Evolutionary conservation across 2,888 invertebrate species (phyloP).

Genomic region (Drosophila pegasa): DNA sequence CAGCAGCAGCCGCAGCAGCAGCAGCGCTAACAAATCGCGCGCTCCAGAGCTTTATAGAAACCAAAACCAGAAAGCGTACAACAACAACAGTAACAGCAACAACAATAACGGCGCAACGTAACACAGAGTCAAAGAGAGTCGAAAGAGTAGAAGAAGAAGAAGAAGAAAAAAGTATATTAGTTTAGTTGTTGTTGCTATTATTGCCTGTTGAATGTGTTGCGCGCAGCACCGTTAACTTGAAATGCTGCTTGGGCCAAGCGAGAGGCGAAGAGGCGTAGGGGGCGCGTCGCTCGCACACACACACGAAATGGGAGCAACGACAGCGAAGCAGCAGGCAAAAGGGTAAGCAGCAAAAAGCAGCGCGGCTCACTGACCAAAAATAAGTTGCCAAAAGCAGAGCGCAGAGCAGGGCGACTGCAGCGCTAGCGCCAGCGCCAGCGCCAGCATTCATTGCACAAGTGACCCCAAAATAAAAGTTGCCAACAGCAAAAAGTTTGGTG

Average conservation of each 20-base stretch:
- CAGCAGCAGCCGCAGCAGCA: conserved; percentile 32
- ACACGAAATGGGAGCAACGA: conserved; percentile 48
- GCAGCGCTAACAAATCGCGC: conserved; percentile 50
- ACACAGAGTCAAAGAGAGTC: conserved; percentile 17
- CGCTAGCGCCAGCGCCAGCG: conserved; percentile 1
- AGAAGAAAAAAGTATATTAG: conserved; percentile 60
- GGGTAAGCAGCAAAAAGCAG: conserved; percentile 31
- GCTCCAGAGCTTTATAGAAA: conserved; percentile 58
- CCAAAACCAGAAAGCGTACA: conserved; percentile 75
- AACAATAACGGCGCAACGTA: conserved; percentile 6
- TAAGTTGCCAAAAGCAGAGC: conserved; percentile 37
- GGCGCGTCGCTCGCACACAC: not conserved
- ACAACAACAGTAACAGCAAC: conserved; percentile 24
- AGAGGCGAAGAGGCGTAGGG: not conserved
- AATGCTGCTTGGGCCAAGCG: conserved; percentile 32
- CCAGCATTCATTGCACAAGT: conserved; percentile 53
- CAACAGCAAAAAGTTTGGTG: conserved; percentile 32
- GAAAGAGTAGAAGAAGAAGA: not conserved
- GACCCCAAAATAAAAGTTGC: conserved; percentile 49
- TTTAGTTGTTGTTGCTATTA: conserved; percentile 58
- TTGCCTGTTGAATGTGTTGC: conserved; percentile 58
- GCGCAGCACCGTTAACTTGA: conserved; percentile 69
- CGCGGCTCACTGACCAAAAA: conserved; percentile 38
- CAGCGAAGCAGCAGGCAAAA: conserved; percentile 35
- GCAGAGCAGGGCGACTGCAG: conserved; percentile 1